Conservation (phyloP, 2,888 invertebrate species). For the Apotomis capreana region DNA sequence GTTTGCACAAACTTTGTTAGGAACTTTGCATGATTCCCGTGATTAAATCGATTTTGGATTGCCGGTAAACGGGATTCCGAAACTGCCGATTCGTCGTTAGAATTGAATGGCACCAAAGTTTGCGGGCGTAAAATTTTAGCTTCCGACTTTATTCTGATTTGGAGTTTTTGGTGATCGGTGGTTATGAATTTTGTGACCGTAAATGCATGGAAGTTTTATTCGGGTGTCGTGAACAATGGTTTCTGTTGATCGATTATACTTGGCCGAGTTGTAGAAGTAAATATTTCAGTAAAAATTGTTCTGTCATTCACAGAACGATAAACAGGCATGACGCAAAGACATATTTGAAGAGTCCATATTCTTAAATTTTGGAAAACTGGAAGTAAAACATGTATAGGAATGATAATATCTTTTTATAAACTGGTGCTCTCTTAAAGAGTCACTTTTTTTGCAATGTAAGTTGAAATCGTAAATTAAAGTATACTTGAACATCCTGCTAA, state of each 20-base stretch:
- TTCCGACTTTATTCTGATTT: constrained; percentile 62
- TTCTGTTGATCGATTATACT: neutral
- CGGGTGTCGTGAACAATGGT: neutral
- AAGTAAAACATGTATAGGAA: neutral
- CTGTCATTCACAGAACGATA: neutral
- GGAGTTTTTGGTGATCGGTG: constrained; percentile 52
- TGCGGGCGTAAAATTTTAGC: constrained; percentile 70
- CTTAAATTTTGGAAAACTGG: neutral
- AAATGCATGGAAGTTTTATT: constrained; percentile 7
- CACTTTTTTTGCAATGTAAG: constrained; percentile 44
- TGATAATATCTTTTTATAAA: too few relatives aligned
- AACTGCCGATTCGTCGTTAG: constrained; percentile 77
- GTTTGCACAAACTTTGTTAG: constrained; percentile 76
- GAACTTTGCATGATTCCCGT: constrained; percentile 79
- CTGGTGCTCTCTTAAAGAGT: too few relatives aligned
- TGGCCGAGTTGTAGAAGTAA: too few relatives aligned
- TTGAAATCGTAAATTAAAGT: constrained; percentile 50
- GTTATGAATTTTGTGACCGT: constrained; percentile 32
- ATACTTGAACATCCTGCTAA: constrained; percentile 56
- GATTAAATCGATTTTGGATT: constrained; percentile 81
- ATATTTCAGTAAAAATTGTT: too few relatives aligned
- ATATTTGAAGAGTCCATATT: too few relatives aligned
- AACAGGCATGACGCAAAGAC: neutral
- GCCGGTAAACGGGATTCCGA: constrained; percentile 73
- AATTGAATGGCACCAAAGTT: constrained; percentile 69